Evolutionary conservation across 2,113 vertebrate genomes (phyloP).

Genomic region (Numenius arquata): DNA sequence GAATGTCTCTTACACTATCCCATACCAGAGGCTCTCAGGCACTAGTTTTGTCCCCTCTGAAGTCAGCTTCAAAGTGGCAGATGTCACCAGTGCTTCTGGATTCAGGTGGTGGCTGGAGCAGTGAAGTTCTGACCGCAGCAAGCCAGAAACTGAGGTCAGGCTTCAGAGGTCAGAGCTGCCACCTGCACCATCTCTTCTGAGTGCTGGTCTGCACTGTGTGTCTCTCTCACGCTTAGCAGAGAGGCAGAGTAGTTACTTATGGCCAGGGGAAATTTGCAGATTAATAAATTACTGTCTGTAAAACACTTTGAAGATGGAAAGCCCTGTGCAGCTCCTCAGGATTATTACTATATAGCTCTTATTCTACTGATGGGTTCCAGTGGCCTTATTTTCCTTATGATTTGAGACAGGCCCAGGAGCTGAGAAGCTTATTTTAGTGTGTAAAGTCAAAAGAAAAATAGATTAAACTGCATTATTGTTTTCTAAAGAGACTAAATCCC

Average conservation of each 20-base stretch:
- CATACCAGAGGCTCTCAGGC: neutral
- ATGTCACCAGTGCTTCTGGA: neutral
- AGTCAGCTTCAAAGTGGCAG: neutral
- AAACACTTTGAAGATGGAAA: constrained; percentile 60
- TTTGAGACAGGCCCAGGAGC: constrained; percentile 54
- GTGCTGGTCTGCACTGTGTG: accelerated
- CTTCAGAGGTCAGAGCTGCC: neutral
- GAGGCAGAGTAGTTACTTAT: constrained; percentile 24
- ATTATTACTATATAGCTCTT: constrained; percentile 38
- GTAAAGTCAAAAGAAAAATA: constrained; percentile 54
- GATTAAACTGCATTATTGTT: constrained; percentile 53
- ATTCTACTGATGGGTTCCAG: neutral
- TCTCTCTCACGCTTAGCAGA: neutral
- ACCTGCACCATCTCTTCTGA: neutral
- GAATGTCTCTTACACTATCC: neutral
- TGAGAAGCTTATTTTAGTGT: constrained; percentile 48
- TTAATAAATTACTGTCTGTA: constrained; percentile 59
- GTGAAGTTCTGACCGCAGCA: neutral
- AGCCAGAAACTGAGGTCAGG: neutral
- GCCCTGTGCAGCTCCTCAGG: neutral
- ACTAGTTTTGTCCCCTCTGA: neutral
- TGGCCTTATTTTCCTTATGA: constrained; percentile 45
- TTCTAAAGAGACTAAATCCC: constrained; percentile 51
- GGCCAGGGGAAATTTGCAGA: constrained; percentile 42
- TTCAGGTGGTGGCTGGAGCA: neutral